These are phyloP conservation scores for Poecile montanus DNA, from an alignment of 2,797 vertebrate species.

Conservation along the genomic window DNA sequence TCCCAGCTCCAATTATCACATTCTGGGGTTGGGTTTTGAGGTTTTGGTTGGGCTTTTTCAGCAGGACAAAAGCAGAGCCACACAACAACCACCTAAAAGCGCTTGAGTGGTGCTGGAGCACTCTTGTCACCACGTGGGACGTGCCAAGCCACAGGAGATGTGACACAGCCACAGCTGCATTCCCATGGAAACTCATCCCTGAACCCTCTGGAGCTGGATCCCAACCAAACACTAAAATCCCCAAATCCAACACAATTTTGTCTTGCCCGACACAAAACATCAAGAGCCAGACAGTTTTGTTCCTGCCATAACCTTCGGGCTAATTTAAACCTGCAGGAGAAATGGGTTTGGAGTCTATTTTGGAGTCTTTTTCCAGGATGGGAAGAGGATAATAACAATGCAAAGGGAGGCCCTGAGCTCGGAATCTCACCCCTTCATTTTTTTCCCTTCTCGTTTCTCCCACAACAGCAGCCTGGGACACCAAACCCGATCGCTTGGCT, in stretches of 20 bases:
- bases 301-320: neutral
- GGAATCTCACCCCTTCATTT: conserved; percentile 9
- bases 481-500: neutral
- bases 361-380: conserved; percentile 42
- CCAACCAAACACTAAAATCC: neutral
- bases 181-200: neutral
- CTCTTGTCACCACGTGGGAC: accelerated
- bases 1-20: neutral
- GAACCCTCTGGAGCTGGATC: neutral
- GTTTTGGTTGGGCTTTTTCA: neutral
- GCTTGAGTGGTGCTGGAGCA: neutral
- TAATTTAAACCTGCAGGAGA: conserved; percentile 62
- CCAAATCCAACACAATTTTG: neutral
- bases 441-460: neutral
- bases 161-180: neutral
- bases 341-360: neutral
- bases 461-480: neutral
- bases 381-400: conserved; percentile 51
- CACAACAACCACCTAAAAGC: neutral
- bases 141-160: neutral
- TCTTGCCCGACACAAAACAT: neutral
- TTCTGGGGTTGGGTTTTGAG: neutral
- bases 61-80: neutral
- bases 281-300: neutral
- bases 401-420: neutral